These are phyloP conservation scores for Cynopterus sphinx DNA, from an alignment of 2,797 vertebrate genomes.

Conservation along the genomic window DNA sequence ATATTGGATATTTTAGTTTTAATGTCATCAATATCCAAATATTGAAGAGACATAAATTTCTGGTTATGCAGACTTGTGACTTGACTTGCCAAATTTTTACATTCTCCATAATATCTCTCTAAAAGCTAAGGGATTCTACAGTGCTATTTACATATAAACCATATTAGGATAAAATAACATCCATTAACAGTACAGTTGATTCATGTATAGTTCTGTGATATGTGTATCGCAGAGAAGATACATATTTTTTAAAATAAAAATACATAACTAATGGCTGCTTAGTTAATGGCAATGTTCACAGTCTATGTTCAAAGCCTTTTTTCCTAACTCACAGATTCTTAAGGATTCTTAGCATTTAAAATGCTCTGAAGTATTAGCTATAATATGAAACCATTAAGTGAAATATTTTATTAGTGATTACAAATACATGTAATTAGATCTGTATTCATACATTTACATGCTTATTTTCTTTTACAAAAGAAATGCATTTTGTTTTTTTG, in stretches of 20 bases:
- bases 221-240: not conserved
- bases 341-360: not conserved
- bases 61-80: not conserved
- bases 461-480: not conserved
- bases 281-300: not conserved
- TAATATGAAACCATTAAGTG: not conserved
- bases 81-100: not conserved
- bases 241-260: not conserved
- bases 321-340: not conserved
- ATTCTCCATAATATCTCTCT: not conserved
- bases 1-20: constrained; percentile 7
- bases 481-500: not conserved
- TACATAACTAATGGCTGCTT: not conserved
- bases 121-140: not conserved
- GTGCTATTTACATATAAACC: not conserved
- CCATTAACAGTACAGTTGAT: not conserved
- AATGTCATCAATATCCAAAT: constrained; percentile 6
- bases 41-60: not conserved
- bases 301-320: not conserved
- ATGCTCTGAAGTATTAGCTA: not conserved
- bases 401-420: not conserved
- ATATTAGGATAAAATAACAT: not conserved
- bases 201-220: not conserved
- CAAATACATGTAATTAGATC: not conserved
- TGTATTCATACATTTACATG: not conserved